Percentiles rank a stretch among this genome's conserved stretches.
phyloP scores from a whole-genome alignment of 2,888 invertebrate species.

The Acanthacorydalis orientalis region DNA sequence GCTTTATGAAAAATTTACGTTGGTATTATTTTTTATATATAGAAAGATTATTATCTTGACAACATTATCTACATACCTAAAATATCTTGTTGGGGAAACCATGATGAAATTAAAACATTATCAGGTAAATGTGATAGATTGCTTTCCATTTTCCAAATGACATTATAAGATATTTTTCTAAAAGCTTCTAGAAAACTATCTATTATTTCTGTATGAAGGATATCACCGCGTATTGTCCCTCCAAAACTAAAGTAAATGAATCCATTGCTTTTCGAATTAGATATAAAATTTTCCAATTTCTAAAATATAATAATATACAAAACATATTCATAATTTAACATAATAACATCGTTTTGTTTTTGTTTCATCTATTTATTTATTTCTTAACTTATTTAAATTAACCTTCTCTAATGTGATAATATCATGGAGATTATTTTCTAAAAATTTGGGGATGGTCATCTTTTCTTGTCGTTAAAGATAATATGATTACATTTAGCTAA shows the following conservation, averaged over 20 bases:
- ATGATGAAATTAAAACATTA: background rate
- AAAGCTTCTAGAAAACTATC: background rate
- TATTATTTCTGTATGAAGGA: background rate
- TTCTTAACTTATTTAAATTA: too few species aligned
- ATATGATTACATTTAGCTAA: too few species aligned
- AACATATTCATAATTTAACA: background rate
- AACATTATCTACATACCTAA: background rate
- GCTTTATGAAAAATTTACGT: too few species aligned
- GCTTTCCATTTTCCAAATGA: background rate
- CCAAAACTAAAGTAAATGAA: background rate
- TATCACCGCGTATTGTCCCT: background rate
- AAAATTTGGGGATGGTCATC: too few species aligned
- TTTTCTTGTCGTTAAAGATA: too few species aligned
- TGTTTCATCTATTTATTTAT: too few species aligned
- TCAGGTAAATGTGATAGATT: background rate
- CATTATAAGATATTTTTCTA: background rate
- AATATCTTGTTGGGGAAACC: background rate
- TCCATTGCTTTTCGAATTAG: background rate
- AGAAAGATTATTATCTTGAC: too few species aligned
- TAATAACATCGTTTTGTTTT: too few species aligned
- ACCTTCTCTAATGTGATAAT: too few species aligned
- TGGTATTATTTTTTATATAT: too few species aligned
- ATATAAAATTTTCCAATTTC: background rate
- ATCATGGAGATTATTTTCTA: too few species aligned
- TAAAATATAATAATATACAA: background rate